Evolutionary conservation across 1,140 invertebrate species (phyloP), one percentile per base, ranked within the genome.

Genomic region (Drosophila punjabiensis): DNA sequence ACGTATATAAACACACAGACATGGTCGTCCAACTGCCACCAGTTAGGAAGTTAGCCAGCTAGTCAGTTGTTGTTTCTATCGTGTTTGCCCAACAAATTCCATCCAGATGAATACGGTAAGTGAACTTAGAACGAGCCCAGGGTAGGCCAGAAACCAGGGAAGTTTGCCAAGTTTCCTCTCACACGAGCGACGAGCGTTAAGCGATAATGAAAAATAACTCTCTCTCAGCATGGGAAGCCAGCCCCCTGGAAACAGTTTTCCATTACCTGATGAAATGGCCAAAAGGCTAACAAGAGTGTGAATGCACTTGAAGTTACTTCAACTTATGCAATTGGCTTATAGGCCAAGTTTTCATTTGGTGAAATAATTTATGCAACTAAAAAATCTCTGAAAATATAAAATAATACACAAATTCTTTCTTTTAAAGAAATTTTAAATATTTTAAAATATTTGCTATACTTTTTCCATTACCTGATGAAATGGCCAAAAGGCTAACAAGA

Each of bases 71-170:
- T 55, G 18, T 39, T 39, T 33, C 32, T 39, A 65, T 45, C 20
- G 30, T 70, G 71, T 74, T 74, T 75, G 71, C 71, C 70, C 33
- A 75, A 62, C 33, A 32, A 63, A 74, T 75, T 75, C 71, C 71
- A 75, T 50, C 55, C 56, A 74, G 71, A 75, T 75, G 56, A 75
- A 62, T 74, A 53, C 69, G 68, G 60, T 62, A 74, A 74, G 69
- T 60, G 55, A 74, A 74, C 70, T 73, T 73, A 62, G 32, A 52
- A 35, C 33, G 33, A n/a, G n/a, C n/a, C n/a, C n/a, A n/a, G n/a
- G n/a, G n/a, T n/a, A n/a, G n/a, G n/a, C n/a, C n/a, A n/a, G n/a
- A 33, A 24, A 32, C 47, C 35, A 61, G 35, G 20, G 35, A n/a
- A 50, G 35, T 39, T 32, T 24, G 47, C 47, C 24, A 35, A 47